Evolutionary conservation across 2,888 invertebrate genomes (phyloP).

Genomic region (Cantharis lateralis): DNA sequence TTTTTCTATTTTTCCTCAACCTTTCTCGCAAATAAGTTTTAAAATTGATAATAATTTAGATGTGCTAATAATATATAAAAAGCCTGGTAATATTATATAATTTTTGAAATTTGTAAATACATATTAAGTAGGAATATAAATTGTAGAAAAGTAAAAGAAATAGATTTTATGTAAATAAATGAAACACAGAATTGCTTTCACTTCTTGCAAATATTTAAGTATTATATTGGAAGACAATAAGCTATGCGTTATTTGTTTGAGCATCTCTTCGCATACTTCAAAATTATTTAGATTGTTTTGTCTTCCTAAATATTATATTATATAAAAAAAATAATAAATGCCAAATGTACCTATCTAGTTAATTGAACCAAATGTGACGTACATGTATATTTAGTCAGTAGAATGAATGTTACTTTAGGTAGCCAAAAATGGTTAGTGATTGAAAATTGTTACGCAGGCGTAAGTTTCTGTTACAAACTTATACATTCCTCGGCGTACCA

Average conservation of each 20-base stretch:
- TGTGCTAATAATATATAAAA: neutral
- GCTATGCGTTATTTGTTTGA: slow-evolving; percentile 37
- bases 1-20: neutral
- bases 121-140: neutral
- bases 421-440: slow-evolving; percentile 44
- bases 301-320: slow-evolving; percentile 33
- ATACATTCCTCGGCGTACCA: neutral
- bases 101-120: neutral
- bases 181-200: slow-evolving; percentile 11
- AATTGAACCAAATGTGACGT: slow-evolving; percentile 46
- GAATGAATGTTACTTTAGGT: slow-evolving; percentile 42
- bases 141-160: slow-evolving; percentile 4
- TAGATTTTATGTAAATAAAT: slow-evolving; percentile 11
- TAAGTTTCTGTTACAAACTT: neutral
- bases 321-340: slow-evolving; percentile 36
- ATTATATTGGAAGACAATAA: slow-evolving; percentile 43
- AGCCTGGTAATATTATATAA: neutral
- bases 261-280: neutral
- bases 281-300: slow-evolving; percentile 31
- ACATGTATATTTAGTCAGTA: slow-evolving; percentile 47
- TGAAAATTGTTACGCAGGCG: slow-evolving; percentile 17
- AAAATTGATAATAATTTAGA: neutral
- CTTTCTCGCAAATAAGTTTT: neutral
- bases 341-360: slow-evolving; percentile 50
- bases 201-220: slow-evolving; percentile 25